Evolutionary conservation across 2,113 vertebrate genomes (phyloP), one percentile per base, ranked within the genome.

Genomic region (Tupaia tana): DNA sequence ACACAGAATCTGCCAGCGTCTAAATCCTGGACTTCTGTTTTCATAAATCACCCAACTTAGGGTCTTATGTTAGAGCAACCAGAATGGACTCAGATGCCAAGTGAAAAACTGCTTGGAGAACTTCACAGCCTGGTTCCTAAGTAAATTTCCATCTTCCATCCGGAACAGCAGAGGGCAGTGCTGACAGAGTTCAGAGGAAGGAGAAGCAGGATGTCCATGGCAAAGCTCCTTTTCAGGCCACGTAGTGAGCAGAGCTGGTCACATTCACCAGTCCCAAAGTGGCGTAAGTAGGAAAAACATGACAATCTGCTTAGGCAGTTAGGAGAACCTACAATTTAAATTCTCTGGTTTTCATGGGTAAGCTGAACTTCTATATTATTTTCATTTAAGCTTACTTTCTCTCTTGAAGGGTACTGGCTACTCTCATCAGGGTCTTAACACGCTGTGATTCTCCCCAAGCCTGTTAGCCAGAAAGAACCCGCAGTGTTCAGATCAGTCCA

Each of bases 61-160:
- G 7, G 25, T 29, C 82, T 67, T 88, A 52, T 63, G 29, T 80
- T 80, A 20, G 9, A 70, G 11, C 22, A 87, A 12, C 13, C 29
- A 16, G n/a, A 95, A 79, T 0, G 59, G 27, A 81, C 4, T 19
- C 61, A 27, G 14, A 71, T 8, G 67, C 9, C 86, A 34, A 1
- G 67, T 43, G 22, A 58, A 81, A 81, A 93, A 61, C 66, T 86
- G 59, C 83, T 71, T 93, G n/a, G 25, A 71, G 88, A 69, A 91
- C 22, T 67, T 79, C 19, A 67, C 61, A n/a, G 14, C 63, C 63
- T 58, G 29, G 64, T 22, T 91, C 27, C 58, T 84, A 78, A 89
- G 78, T 77, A 88, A 83, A n/a, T 64, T 83, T 13, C 34, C 64
- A n/a, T 5, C 78, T 83, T 13, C 34, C 64, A n/a, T 5, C 78